Percentiles rank a stretch among this genome's conserved stretches.
Conservation (phyloP, 2,888 invertebrate genomes). For the Rotaria sp. region DNA sequence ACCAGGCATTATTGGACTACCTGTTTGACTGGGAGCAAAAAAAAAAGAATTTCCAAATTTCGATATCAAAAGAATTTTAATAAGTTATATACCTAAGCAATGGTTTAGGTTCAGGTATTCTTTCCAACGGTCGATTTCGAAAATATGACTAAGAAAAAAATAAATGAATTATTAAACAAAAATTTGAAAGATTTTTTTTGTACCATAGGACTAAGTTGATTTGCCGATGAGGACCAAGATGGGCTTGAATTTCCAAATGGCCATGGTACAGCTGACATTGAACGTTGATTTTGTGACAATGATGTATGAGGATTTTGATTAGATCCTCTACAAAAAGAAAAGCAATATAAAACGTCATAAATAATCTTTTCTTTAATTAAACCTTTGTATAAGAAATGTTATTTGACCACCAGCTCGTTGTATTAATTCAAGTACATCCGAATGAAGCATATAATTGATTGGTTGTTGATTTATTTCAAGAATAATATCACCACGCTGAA, state of each 20-base stretch:
- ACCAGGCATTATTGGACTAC: slow-evolving; percentile 39
- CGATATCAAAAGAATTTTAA: no score
- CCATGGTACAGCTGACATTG: slow-evolving; percentile 18
- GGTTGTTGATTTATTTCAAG: slow-evolving; percentile 81
- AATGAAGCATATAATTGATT: slow-evolving; percentile 75
- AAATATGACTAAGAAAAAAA: slow-evolving; percentile 31
- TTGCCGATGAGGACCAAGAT: not conserved
- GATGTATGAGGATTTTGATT: not conserved
- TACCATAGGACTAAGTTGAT: slow-evolving; percentile 30
- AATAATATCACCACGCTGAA: slow-evolving; percentile 81
- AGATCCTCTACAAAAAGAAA: slow-evolving; percentile 20
- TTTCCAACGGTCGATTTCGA: slow-evolving; percentile 38
- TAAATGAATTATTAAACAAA: not conserved
- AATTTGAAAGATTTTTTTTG: not conserved
- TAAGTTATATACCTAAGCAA: not conserved
- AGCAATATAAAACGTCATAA: not conserved
- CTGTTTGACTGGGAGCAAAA: slow-evolving; percentile 29
- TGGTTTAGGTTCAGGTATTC: slow-evolving; percentile 37
- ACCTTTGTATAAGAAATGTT: slow-evolving; percentile 50
- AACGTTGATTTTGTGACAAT: not conserved
- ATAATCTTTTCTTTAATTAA: not conserved
- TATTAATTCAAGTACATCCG: slow-evolving; percentile 71
- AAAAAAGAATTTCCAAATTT: no score
- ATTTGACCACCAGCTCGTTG: slow-evolving; percentile 52
- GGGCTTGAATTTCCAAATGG: not conserved